A percentile compares a stretch with the other conserved stretches of the same genome.
Evolutionary conservation across 2,113 vertebrate species (phyloP).

Genomic region (Leptocoma aspasia): DNA sequence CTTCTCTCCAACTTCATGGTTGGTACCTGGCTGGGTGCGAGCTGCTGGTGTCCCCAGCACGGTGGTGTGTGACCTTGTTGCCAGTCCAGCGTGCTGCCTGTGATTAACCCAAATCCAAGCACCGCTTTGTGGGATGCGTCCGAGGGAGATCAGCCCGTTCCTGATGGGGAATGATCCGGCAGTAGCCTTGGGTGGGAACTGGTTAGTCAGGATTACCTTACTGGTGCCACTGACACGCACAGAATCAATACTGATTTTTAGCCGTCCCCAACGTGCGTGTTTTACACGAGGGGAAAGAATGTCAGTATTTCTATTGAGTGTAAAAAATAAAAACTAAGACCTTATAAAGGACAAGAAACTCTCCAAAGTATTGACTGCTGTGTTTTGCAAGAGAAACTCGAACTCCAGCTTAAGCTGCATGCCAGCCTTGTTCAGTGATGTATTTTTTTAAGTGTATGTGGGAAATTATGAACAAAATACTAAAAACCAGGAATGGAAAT

Average conservation of each 20-base stretch:
- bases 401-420: not conserved
- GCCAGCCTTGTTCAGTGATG: not conserved
- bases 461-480: not conserved
- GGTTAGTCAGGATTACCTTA: not conserved
- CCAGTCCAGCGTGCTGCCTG: not conserved
- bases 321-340: not conserved
- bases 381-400: not conserved
- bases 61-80: not conserved
- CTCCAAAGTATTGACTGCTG: not conserved
- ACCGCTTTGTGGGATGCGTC: not conserved
- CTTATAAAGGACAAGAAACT: not conserved
- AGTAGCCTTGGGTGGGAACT: not conserved
- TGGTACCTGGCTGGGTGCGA: accelerated
- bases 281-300: not conserved
- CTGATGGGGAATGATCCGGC: not conserved
- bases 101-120: not conserved
- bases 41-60: not conserved
- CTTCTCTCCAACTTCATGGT: not conserved
- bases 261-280: not conserved
- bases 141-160: not conserved
- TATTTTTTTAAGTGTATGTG: not conserved
- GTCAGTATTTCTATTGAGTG: not conserved
- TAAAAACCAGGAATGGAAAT: constrained; percentile 4
- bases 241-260: not conserved
- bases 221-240: not conserved